Conservation (phyloP, 2,888 invertebrate genomes). For the Creontiades dilutus region DNA sequence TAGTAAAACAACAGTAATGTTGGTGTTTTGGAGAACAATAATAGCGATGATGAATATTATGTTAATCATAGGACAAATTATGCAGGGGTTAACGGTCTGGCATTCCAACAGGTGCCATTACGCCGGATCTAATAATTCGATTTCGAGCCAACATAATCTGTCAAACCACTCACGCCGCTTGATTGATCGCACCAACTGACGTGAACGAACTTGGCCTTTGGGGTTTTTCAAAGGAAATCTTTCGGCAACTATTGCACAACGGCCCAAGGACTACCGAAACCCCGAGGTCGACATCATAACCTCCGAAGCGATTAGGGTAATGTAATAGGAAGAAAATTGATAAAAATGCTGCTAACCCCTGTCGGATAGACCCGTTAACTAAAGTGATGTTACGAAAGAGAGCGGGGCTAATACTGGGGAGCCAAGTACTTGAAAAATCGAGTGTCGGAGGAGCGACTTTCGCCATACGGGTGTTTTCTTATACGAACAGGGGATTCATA, state of each 20-base stretch:
- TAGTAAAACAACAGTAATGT: no score
- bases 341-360: neutral
- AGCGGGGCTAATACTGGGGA: neutral
- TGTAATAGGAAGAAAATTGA: neutral
- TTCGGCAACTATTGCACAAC: neutral
- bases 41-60: neutral
- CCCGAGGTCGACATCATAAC: neutral
- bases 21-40: neutral
- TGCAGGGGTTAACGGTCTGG: slow-evolving; percentile 1
- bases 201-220: slow-evolving; percentile 29
- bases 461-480: neutral
- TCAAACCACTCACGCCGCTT: slow-evolving; percentile 16
- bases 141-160: slow-evolving; percentile 1
- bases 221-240: slow-evolving; percentile 28
- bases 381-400: neutral
- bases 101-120: slow-evolving; percentile 10
- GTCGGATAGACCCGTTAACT: neutral
- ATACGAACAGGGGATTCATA: no score
- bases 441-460: neutral
- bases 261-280: slow-evolving; percentile 19
- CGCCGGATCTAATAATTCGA: neutral
- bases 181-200: neutral
- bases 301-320: neutral
- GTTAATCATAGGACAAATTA: neutral
- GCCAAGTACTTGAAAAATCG: neutral